Percentiles rank a stretch among this genome's conserved stretches.
These are phyloP conservation scores for Uropetala carovei DNA, from an alignment of 2,888 invertebrate species.

Conservation along the genomic window DNA sequence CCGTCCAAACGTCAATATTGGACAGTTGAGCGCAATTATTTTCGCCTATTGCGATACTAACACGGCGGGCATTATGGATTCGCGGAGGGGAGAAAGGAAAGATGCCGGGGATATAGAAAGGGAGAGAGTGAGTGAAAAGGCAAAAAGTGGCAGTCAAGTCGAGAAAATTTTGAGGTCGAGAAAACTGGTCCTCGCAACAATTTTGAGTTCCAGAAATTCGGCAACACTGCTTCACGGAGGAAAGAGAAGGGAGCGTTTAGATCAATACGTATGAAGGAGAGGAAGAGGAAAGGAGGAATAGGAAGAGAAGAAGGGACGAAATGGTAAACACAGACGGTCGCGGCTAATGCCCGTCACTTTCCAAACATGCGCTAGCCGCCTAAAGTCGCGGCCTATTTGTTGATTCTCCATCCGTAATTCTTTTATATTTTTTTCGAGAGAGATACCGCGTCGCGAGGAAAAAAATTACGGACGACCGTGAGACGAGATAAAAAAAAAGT, in stretches of 20 bases:
- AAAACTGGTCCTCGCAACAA: conserved; percentile 49
- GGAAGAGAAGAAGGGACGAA: conserved; percentile 53
- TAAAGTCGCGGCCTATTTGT: neutral
- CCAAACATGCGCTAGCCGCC: conserved; percentile 14
- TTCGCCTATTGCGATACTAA: neutral
- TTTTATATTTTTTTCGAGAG: neutral
- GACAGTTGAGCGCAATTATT: neutral
- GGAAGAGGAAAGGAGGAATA: conserved; percentile 42
- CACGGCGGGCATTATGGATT: neutral
- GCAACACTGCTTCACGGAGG: conserved; percentile 60
- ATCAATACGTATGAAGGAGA: conserved; percentile 62
- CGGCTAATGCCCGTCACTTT: conserved; percentile 49
- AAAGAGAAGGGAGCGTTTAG: conserved; percentile 49
- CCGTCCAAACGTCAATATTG: neutral
- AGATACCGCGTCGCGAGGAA: neutral
- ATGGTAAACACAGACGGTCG: conserved; percentile 54
- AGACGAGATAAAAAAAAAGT: too few species aligned
- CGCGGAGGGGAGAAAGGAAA: neutral
- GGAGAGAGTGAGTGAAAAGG: neutral
- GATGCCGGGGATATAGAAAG: neutral
- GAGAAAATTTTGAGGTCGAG: conserved; percentile 19
- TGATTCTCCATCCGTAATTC: neutral
- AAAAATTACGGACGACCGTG: neutral
- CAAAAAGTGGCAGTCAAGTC: neutral
- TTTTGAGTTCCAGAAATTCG: conserved; percentile 53